phyloP scores from a whole-genome alignment of 2,888 invertebrate genomes.

The Mythimna pallens region DNA sequence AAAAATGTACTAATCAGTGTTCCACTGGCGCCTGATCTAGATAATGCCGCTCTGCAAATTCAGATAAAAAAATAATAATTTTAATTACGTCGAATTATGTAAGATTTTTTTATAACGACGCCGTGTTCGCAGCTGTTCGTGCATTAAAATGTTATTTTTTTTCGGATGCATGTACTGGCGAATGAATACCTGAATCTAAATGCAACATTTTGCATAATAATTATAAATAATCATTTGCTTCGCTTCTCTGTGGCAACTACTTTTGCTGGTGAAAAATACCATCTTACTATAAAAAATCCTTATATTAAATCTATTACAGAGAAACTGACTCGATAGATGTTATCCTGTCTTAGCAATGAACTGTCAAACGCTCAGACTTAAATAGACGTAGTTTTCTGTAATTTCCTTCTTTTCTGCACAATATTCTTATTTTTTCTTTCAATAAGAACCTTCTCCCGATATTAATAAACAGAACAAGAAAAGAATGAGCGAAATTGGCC shows the following conservation, averaged over 20 bases:
- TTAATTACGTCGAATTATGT: conserved; percentile 47
- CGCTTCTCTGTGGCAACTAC: conserved; percentile 18
- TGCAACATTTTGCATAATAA: conserved; percentile 35
- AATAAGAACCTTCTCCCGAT: no score
- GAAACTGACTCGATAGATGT: no score
- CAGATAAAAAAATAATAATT: conserved; percentile 37
- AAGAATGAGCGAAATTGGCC: no score
- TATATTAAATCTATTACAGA: background rate
- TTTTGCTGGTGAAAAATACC: conserved; percentile 32
- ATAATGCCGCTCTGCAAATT: conserved; percentile 32
- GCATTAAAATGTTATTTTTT: conserved; percentile 47
- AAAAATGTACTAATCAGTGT: conserved; percentile 47
- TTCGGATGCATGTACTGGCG: conserved; percentile 19
- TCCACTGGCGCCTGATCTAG: conserved; percentile 35
- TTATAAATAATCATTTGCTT: conserved; percentile 24
- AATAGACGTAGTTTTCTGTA: no score
- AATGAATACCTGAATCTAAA: conserved; percentile 39
- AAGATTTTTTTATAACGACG: conserved; percentile 35
- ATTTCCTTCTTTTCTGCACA: no score
- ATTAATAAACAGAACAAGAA: no score
- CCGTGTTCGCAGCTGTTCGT: conserved; percentile 30
- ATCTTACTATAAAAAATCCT: conserved; percentile 1
- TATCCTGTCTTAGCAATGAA: no score
- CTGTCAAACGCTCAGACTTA: no score
- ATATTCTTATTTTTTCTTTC: no score